phyloP scores from a whole-genome alignment of 2,888 invertebrate species.

The Eilema sororculum region DNA sequence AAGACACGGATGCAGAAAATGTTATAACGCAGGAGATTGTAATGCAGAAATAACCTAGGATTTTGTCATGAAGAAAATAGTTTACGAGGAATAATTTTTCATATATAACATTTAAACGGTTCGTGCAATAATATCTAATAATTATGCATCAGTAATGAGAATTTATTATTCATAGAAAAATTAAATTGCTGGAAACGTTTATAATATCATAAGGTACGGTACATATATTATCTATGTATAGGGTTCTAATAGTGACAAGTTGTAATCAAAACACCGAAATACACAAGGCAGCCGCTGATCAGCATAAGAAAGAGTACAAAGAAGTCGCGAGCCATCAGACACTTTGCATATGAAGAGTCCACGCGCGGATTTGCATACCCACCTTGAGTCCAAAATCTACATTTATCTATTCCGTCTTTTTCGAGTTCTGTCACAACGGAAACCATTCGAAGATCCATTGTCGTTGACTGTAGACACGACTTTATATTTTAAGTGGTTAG shows the following conservation, averaged over 20 bases:
- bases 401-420: constrained; percentile 68
- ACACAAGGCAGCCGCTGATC: constrained; percentile 58
- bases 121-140: neutral
- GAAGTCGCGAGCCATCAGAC: constrained; percentile 70
- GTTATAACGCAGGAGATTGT: constrained; percentile 40
- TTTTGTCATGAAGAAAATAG: constrained; percentile 44
- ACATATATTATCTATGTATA: constrained; percentile 16
- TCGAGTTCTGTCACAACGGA: constrained; percentile 47
- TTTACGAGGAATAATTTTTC: constrained; percentile 39
- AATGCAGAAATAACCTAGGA: constrained; percentile 53
- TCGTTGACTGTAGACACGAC: constrained; percentile 14
- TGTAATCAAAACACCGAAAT: constrained; percentile 58
- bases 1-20: constrained; percentile 63
- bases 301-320: constrained; percentile 73
- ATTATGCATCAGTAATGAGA: neutral
- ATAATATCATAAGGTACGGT: neutral
- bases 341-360: constrained; percentile 84
- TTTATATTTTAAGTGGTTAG: neutral
- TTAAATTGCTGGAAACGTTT: neutral
- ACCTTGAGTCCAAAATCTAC: constrained; percentile 73
- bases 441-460: constrained; percentile 32
- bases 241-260: constrained; percentile 35
- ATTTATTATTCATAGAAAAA: neutral
- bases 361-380: constrained; percentile 83
- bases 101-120: neutral